A percentile compares a stretch with the other conserved stretches of the same genome.
phyloP scores from a whole-genome alignment of 2,797 vertebrate species.

The Malacoraja senta region DNA sequence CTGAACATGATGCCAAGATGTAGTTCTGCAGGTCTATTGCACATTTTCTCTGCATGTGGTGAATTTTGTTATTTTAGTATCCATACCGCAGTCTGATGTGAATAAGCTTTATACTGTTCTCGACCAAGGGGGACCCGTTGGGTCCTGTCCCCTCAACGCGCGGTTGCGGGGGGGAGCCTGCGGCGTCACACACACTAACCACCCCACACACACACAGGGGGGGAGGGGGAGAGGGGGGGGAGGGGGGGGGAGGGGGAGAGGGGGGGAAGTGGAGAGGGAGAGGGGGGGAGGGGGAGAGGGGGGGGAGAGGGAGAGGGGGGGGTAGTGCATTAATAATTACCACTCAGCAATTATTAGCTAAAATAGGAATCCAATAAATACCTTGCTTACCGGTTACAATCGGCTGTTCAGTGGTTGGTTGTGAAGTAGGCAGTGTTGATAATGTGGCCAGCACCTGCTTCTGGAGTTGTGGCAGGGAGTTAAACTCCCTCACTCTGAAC shows the following conservation, averaged over 20 bases:
- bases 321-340: neutral
- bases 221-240: too few relatives aligned
- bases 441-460: slow-evolving; percentile 65
- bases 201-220: too few relatives aligned
- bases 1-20: too few relatives aligned
- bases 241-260: too few relatives aligned
- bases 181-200: too few relatives aligned
- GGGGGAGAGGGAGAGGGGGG: too few relatives aligned
- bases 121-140: too few relatives aligned
- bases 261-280: too few relatives aligned
- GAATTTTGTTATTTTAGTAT: neutral
- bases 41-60: neutral
- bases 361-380: neutral
- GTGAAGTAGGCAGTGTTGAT: neutral
- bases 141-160: too few relatives aligned
- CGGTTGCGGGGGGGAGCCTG: too few relatives aligned
- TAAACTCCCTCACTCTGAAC: slow-evolving; percentile 70
- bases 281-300: too few relatives aligned
- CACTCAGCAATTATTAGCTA: neutral
- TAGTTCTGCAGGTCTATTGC: neutral
- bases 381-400: neutral
- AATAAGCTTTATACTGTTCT: neutral
- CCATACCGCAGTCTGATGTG: neutral
- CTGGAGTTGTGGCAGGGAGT: slow-evolving; percentile 65
- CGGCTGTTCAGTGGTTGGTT: neutral